Evolutionary conservation across 2,888 invertebrate genomes (phyloP), one percentile per base, ranked within the genome.

Genomic region (Myopa testacea): DNA sequence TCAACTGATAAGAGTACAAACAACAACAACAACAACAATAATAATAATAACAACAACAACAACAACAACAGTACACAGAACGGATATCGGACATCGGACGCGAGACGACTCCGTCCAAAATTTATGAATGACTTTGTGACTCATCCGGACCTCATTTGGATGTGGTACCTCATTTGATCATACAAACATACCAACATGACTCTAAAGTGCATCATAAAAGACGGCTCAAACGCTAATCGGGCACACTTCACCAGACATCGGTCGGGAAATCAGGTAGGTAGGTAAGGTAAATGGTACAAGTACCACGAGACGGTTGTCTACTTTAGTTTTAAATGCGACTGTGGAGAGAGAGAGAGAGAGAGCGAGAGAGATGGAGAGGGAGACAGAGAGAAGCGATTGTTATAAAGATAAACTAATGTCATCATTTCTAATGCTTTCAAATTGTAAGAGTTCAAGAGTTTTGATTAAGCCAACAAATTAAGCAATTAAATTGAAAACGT

Each of bases 41-140:
- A n/a, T n/a, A n/a, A n/a, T n/a, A n/a, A n/a, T n/a, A n/a, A n/a
- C n/a, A 60, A 74, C 74, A 74, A 74, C 45, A 65, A n/a, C 70
- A 16, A 3, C 58, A 38, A 37, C 37, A n/a, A 4, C 16, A 14
- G 14, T 14, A 16, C 58, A 58, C 5, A n/a, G 62, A 62, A 26
- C 62, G 62, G 19, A 45, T 34, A 58, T 4, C 37, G 63, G 8
- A 5, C 19, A 26, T 50, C 73, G 26, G 45, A 10, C 60, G n/a
- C n/a, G 62, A 7, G 40, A 16, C 75, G 16, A 45, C 45, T 45
- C 7, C 45, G 7, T 45, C 10, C 10, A 10, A 45, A 45, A 45
- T 68, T 40, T 68, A 58, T 75, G 75, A 75, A 68, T 75, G 75
- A 45, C 75, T 68, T 19, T 37, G 38, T 75, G 75, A 75, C 75